Percentiles rank a stretch among this genome's conserved stretches.
phyloP scores from a whole-genome alignment of 2,888 invertebrate species.

The Gari tellinella region DNA sequence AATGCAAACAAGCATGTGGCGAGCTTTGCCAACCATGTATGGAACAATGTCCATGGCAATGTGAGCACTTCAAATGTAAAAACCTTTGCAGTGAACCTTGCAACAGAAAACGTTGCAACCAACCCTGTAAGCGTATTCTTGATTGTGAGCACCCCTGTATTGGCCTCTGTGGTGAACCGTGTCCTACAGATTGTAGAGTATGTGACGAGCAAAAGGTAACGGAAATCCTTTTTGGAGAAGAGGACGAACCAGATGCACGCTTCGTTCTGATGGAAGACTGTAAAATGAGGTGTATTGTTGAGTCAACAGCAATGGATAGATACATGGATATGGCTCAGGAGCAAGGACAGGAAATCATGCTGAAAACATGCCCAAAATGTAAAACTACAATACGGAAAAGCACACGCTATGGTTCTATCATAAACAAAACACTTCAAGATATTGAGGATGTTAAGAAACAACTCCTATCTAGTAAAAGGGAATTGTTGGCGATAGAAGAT shows the following conservation, averaged over 20 bases:
- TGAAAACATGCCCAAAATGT: conserved; percentile 87
- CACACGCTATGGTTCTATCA: conserved; percentile 87
- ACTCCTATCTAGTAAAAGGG: conserved; percentile 43
- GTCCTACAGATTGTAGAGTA: conserved; percentile 87
- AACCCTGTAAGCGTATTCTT: conserved; percentile 79
- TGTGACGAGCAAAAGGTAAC: conserved; percentile 85
- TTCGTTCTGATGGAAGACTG: conserved; percentile 82
- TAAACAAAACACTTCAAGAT: conserved; percentile 84
- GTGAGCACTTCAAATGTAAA: conserved; percentile 79
- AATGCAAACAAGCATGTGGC: conserved; percentile 77
- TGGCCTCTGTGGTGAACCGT: conserved; percentile 90
- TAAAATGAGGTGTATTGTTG: conserved; percentile 77
- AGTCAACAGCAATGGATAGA: conserved; percentile 81
- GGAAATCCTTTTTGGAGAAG: conserved; percentile 85
- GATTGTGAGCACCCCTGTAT: conserved; percentile 86
- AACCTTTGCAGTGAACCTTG: conserved; percentile 83
- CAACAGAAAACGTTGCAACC: conserved; percentile 79
- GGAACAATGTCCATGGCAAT: conserved; percentile 81
- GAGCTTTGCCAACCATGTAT: conserved; percentile 79
- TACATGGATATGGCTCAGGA: conserved; percentile 84
- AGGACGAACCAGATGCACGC: conserved; percentile 86
- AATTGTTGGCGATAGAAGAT: conserved; percentile 15
- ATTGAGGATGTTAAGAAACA: conserved; percentile 80
- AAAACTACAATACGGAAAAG: conserved; percentile 87
- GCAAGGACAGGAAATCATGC: conserved; percentile 74